These are phyloP conservation scores for Pristionchus maxplancki DNA, from an alignment of 2,888 invertebrate species.

Conservation along the genomic window DNA sequence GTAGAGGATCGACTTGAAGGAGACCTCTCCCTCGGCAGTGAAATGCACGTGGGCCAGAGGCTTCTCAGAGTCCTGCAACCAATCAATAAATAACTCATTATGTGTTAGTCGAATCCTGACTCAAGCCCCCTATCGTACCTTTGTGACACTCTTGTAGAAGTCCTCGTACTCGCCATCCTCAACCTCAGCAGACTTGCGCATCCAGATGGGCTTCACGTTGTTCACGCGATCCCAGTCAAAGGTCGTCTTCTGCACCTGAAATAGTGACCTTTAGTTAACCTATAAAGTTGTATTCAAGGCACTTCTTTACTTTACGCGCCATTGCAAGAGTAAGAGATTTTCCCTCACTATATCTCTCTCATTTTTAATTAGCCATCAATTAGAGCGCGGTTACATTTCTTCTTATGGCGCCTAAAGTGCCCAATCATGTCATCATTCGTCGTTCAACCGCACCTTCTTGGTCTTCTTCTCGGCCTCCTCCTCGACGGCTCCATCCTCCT, in stretches of 20 bases:
- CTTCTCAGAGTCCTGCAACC: slow-evolving; percentile 69
- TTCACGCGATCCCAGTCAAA: slow-evolving; percentile 99
- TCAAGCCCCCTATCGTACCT: slow-evolving; percentile 78
- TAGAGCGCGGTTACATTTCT: no score
- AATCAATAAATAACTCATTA: not conserved
- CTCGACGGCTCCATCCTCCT: slow-evolving; percentile 75
- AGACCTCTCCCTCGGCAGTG: slow-evolving; percentile 98
- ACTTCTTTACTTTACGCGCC: no score
- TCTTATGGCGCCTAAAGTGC: no score
- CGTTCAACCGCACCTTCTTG: slow-evolving; percentile 61
- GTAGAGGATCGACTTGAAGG: slow-evolving; percentile 95
- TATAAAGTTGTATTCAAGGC: not conserved
- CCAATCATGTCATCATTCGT: not conserved
- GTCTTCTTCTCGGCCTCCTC: slow-evolving; percentile 74
- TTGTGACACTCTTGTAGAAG: slow-evolving; percentile 95
- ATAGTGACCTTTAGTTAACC: not conserved
- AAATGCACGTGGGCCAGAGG: slow-evolving; percentile 84
- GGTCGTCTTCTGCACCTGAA: slow-evolving; percentile 88
- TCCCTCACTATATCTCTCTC: no score
- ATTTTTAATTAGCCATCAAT: no score
- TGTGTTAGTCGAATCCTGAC: not conserved
- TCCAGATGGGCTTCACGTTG: slow-evolving; percentile 98
- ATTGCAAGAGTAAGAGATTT: no score
- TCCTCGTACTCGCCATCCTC: slow-evolving; percentile 87
- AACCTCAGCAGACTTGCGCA: slow-evolving; percentile 84